These are phyloP conservation scores for Neoascia interrupta DNA, from an alignment of 2,888 invertebrate genomes.

Conservation along the genomic window DNA sequence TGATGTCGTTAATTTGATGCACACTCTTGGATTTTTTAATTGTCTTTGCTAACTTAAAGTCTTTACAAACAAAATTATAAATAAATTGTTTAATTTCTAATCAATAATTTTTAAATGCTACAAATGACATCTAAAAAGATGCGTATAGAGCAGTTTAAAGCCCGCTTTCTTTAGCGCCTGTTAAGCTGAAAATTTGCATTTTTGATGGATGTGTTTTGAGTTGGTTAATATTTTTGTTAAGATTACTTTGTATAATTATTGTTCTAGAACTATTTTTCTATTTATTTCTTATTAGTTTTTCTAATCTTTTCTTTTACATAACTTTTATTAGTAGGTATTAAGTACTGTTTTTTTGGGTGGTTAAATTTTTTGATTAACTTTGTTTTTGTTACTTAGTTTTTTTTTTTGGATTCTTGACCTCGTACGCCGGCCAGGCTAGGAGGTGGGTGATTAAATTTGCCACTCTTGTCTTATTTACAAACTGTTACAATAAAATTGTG, in stretches of 20 bases:
- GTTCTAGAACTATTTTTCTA: constrained; percentile 45
- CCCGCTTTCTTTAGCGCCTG: too few relatives aligned
- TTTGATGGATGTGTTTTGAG: constrained; percentile 22
- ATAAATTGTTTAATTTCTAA: too few relatives aligned
- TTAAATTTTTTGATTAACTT: constrained; percentile 45
- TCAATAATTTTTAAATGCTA: too few relatives aligned
- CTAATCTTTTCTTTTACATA: too few relatives aligned
- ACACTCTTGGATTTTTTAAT: too few relatives aligned
- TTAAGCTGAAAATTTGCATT: not conserved
- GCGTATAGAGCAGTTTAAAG: too few relatives aligned
- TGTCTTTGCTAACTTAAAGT: too few relatives aligned
- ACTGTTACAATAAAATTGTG: too few relatives aligned
- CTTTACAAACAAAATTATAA: too few relatives aligned
- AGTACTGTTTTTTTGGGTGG: not conserved
- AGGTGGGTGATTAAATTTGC: constrained; percentile 47
- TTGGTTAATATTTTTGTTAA: not conserved
- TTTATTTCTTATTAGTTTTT: not conserved
- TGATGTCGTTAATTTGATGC: too few relatives aligned
- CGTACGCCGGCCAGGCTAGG: constrained; percentile 14
- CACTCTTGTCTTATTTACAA: constrained; percentile 60
- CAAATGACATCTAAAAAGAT: too few relatives aligned
- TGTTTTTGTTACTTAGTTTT: constrained; percentile 4
- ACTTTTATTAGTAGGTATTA: too few relatives aligned
- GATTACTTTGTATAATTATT: constrained; percentile 26
- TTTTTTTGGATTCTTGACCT: constrained; percentile 30